phyloP scores from a whole-genome alignment of 1,140 invertebrate genomes.

The Tetramorium parvispinum region DNA sequence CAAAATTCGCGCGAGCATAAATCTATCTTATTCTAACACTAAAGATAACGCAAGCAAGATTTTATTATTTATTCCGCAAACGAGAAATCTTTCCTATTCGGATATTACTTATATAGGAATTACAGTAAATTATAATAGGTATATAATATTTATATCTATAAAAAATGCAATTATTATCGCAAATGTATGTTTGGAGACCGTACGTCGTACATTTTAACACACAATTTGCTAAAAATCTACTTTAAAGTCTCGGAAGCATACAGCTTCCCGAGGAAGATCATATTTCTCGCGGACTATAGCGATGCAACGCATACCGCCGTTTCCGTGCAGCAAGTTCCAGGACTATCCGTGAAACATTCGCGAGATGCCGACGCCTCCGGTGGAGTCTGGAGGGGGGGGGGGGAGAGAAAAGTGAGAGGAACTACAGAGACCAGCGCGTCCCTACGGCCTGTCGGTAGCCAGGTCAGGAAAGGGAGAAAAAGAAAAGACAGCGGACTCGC shows the following conservation, averaged over 20 bases:
- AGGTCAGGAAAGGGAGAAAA: slow-evolving; percentile 67
- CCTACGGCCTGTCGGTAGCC: slow-evolving; percentile 67
- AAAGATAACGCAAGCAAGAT: not conserved
- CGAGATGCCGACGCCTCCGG: slow-evolving; percentile 63
- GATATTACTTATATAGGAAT: not conserved
- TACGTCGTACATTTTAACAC: not conserved
- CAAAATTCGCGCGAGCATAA: not conserved
- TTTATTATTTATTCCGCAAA: not conserved
- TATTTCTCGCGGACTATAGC: slow-evolving; percentile 33
- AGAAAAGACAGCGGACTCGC: slow-evolving; percentile 67
- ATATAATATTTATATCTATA: not conserved
- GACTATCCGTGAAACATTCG: slow-evolving; percentile 62
- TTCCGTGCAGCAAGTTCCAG: slow-evolving; percentile 35
- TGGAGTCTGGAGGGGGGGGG: slow-evolving; percentile 10
- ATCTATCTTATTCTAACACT: not conserved
- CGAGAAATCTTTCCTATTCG: not conserved
- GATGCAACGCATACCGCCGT: slow-evolving; percentile 31
- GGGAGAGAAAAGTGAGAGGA: not conserved
- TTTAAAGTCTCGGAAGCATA: slow-evolving; percentile 9
- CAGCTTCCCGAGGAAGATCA: slow-evolving; percentile 21
- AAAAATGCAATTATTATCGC: not conserved
- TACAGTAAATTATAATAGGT: not conserved
- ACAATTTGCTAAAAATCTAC: not conserved
- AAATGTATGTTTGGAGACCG: not conserved
- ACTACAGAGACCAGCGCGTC: slow-evolving; percentile 20